Conservation (phyloP, 2,113 vertebrate genomes). For the Puma concolor region DNA sequence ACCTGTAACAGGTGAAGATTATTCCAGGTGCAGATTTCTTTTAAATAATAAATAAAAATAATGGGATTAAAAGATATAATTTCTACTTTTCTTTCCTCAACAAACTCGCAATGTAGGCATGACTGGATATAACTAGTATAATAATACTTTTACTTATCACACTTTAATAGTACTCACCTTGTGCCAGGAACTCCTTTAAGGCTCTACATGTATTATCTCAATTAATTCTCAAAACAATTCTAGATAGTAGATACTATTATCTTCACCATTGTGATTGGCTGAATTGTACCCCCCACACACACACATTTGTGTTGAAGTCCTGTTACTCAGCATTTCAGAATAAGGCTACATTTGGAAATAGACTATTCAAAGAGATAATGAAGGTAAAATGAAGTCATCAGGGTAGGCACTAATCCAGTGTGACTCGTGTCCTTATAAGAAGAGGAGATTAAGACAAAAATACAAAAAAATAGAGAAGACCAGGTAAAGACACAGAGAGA, state of each 20-base stretch:
- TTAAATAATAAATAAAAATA: neutral
- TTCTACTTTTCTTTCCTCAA: neutral
- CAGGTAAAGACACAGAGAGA: neutral
- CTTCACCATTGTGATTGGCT: neutral
- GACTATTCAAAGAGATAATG: neutral
- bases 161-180: neutral
- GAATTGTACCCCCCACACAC: neutral
- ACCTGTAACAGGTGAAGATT: neutral
- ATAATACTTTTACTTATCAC: neutral
- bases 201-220: neutral
- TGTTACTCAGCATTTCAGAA: neutral
- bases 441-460: neutral
- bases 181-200: neutral
- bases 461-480: neutral
- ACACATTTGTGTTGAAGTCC: neutral
- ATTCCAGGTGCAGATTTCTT: neutral
- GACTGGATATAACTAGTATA: neutral
- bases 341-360: neutral
- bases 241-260: neutral
- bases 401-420: neutral
- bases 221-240: neutral
- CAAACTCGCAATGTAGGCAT: neutral
- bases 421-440: neutral
- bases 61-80: neutral
- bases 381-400: neutral